A percentile compares a stretch with the other conserved stretches of the same genome.
Evolutionary conservation across 2,113 vertebrate genomes (phyloP).

Genomic region (Lamprotornis superbus): DNA sequence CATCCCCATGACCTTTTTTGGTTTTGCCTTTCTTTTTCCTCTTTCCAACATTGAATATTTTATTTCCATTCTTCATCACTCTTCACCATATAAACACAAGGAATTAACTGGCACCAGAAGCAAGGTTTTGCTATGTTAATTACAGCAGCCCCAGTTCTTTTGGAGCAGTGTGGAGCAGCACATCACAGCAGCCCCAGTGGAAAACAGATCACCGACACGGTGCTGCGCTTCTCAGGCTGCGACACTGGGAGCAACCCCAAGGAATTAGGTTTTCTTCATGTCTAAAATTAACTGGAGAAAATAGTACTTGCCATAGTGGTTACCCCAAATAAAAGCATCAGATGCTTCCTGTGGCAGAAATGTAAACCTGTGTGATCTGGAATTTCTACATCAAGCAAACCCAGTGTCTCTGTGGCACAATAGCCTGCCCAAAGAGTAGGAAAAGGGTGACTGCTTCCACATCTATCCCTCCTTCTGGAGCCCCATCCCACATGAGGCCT

Average conservation of each 20-base stretch:
- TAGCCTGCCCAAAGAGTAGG: neutral
- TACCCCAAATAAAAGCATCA: neutral
- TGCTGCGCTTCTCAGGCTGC: neutral
- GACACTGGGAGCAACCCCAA: neutral
- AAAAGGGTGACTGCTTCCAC: neutral
- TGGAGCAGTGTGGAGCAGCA: slow-evolving; percentile 18
- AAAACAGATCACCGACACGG: slow-evolving; percentile 27
- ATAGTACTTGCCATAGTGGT: neutral
- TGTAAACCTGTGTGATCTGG: neutral
- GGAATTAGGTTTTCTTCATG: slow-evolving; percentile 18
- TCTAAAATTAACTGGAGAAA: slow-evolving; percentile 25
- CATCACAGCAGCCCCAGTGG: slow-evolving; percentile 49
- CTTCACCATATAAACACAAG: slow-evolving; percentile 38
- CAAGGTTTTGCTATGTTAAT: slow-evolving; percentile 70
- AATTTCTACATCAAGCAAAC: neutral
- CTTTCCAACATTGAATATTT: slow-evolving; percentile 35
- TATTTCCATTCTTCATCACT: slow-evolving; percentile 40
- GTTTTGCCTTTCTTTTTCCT: neutral
- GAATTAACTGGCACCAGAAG: slow-evolving; percentile 68
- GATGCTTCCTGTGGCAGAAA: neutral
- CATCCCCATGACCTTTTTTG: neutral
- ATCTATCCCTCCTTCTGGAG: neutral
- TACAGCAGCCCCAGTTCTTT: slow-evolving; percentile 70
- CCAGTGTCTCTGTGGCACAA: rapidly evolving
- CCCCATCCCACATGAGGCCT: neutral